Conservation (phyloP, 2,888 invertebrate genomes). For the Candidula unifasciata region DNA sequence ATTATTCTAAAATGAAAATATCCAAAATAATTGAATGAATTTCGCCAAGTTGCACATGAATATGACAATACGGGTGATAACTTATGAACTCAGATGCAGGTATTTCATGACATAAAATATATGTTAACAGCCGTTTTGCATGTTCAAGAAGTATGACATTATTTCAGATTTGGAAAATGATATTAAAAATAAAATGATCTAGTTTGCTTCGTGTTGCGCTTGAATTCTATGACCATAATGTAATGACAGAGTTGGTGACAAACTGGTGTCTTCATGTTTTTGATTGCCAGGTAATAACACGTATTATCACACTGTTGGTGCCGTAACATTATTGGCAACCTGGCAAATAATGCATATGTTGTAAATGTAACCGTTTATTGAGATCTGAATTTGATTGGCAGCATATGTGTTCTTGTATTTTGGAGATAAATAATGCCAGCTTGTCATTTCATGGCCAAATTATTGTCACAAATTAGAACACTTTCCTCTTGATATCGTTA, state of each 20-base stretch:
- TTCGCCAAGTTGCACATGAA: too few relatives aligned
- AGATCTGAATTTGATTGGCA: constrained; percentile 6
- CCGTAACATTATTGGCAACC: not conserved
- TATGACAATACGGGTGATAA: too few relatives aligned
- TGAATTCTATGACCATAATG: not conserved
- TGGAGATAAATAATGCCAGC: not conserved
- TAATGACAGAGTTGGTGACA: constrained; percentile 35
- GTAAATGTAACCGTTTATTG: not conserved
- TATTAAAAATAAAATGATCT: not conserved
- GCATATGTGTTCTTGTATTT: not conserved
- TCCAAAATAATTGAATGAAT: not conserved
- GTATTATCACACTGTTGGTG: not conserved
- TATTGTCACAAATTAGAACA: not conserved
- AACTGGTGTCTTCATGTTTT: constrained; percentile 12
- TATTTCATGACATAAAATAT: too few relatives aligned
- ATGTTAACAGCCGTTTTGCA: too few relatives aligned
- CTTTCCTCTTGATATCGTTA: not conserved
- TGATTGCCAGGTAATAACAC: not conserved
- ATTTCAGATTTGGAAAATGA: not conserved
- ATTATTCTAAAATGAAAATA: not conserved
- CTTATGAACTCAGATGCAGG: too few relatives aligned
- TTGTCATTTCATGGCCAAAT: not conserved
- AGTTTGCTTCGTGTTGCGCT: not conserved
- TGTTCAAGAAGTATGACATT: not conserved
- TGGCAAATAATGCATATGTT: not conserved